phyloP scores from a whole-genome alignment of 2,888 invertebrate species.

The Drosophila recens region DNA sequence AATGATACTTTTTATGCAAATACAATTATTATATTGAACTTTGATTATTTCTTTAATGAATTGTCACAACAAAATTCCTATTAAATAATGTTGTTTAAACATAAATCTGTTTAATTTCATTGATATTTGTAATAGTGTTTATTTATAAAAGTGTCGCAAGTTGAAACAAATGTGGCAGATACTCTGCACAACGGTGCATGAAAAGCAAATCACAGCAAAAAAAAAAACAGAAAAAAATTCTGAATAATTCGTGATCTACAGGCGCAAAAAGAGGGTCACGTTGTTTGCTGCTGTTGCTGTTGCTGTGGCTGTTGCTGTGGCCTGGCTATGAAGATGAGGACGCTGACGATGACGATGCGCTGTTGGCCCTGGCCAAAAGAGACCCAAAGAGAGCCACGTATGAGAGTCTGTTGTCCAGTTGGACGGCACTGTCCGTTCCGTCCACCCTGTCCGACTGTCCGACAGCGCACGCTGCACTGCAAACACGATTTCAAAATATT shows the following conservation, averaged over 20 bases:
- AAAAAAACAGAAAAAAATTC: constrained; percentile 65
- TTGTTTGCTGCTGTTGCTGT: constrained; percentile 59
- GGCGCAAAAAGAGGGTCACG: constrained; percentile 85
- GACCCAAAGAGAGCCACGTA: constrained; percentile 52
- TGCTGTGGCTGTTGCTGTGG: constrained; percentile 26
- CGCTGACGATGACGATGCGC: constrained; percentile 58
- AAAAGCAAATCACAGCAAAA: constrained; percentile 40
- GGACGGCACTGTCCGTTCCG: constrained; percentile 35
- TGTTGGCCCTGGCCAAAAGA: constrained; percentile 51
- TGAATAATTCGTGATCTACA: constrained; percentile 84
- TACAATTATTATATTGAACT: too few species aligned
- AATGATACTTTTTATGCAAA: too few species aligned
- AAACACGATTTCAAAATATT: constrained; percentile 83
- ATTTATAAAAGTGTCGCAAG: background rate
- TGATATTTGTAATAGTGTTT: background rate
- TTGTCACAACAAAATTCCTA: too few species aligned
- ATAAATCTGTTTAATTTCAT: too few species aligned
- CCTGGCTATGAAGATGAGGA: constrained; percentile 38
- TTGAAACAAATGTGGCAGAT: background rate
- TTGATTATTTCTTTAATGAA: too few species aligned
- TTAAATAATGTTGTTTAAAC: too few species aligned
- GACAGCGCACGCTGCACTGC: constrained; percentile 75
- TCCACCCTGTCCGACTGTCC: constrained; percentile 48
- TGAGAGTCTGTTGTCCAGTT: constrained; percentile 41
- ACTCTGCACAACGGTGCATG: constrained; percentile 23